phyloP scores from a whole-genome alignment of 2,113 vertebrate species.

The Melospiza georgiana region DNA sequence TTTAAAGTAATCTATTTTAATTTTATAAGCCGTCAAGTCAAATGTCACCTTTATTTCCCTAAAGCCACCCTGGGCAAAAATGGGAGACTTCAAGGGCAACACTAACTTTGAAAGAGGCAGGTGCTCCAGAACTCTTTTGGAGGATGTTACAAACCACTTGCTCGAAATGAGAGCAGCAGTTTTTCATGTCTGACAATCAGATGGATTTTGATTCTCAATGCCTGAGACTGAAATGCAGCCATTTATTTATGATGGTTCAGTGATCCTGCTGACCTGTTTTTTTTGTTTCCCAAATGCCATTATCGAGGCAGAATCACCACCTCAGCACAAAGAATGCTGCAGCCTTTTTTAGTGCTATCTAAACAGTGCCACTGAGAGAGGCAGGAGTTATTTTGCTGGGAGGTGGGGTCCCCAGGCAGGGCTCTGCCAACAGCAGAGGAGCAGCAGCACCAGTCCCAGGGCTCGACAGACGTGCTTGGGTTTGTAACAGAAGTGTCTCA shows the following conservation, averaged over 20 bases:
- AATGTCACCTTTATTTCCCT: not conserved
- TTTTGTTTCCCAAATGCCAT: not conserved
- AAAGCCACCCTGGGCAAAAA: not conserved
- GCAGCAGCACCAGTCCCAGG: not conserved
- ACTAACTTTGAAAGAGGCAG: not conserved
- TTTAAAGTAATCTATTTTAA: not conserved
- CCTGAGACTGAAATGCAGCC: not conserved
- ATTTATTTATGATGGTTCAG: not conserved
- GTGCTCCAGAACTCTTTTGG: not conserved
- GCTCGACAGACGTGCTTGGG: accelerated
- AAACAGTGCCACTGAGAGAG: not conserved
- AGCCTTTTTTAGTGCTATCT: not conserved
- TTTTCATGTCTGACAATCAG: not conserved
- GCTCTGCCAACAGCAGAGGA: not conserved
- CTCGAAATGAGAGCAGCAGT: not conserved
- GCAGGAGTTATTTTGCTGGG: not conserved
- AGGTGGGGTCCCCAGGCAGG: not conserved
- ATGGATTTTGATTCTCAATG: not conserved
- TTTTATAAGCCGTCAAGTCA: not conserved
- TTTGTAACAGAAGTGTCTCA: not conserved
- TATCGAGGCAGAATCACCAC: not conserved
- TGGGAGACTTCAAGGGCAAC: not conserved
- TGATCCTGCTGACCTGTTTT: not conserved
- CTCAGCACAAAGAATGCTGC: not conserved
- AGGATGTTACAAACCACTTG: not conserved